Percentiles rank a stretch among this genome's conserved stretches.
Evolutionary conservation across 2,888 invertebrate genomes (phyloP).

Genomic region (Carcina quercana): DNA sequence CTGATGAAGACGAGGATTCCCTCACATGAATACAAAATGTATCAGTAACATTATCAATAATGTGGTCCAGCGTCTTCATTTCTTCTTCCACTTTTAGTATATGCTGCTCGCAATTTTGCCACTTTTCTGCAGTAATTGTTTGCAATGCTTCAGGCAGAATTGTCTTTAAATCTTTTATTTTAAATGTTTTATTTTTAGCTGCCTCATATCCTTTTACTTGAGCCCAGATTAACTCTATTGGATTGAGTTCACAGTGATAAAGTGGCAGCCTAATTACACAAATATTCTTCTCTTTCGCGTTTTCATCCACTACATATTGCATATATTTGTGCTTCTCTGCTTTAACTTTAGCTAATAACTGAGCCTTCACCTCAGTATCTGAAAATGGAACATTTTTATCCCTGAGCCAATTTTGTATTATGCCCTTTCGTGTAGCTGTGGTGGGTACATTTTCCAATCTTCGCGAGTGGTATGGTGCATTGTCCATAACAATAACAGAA

Average conservation of each 20-base stretch:
- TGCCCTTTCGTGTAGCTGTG: conserved; percentile 12
- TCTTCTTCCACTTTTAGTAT: not conserved
- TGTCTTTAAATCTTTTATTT: conserved; percentile 1
- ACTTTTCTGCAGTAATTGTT: not conserved
- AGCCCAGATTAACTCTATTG: conserved; percentile 13
- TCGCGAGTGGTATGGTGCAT: no score
- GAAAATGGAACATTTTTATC: conserved; percentile 2
- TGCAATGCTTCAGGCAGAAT: not conserved
- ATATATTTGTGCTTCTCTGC: conserved; percentile 1
- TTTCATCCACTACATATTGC: conserved; percentile 2
- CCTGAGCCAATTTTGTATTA: conserved; percentile 7
- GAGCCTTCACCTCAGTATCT: no score
- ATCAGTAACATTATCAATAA: not conserved
- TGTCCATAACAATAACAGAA: no score
- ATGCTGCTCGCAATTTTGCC: not conserved
- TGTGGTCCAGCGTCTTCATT: not conserved
- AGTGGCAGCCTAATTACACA: conserved; percentile 9
- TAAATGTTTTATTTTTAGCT: conserved; percentile 4
- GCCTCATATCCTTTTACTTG: conserved; percentile 5
- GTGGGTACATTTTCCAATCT: conserved; percentile 6
- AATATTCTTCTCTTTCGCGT: not conserved
- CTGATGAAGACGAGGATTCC: no score
- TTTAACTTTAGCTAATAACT: conserved; percentile 1
- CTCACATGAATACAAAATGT: no score
- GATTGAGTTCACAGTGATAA: conserved; percentile 13